phyloP scores from a whole-genome alignment of 1,140 invertebrate genomes.

The Eupristina koningsbergeri region DNA sequence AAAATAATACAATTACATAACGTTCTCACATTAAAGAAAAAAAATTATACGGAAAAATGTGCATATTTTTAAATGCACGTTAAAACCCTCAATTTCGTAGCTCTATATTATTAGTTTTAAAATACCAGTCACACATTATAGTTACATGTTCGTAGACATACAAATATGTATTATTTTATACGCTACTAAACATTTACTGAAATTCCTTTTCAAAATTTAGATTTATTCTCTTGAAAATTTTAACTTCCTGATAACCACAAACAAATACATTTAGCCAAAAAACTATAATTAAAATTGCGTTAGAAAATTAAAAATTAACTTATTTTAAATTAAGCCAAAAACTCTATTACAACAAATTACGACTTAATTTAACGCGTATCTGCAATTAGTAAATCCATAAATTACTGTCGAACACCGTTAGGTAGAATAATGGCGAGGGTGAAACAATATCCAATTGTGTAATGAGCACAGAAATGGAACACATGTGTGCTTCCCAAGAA shows the following conservation, averaged over 20 bases:
- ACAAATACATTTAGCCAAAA: too few relatives aligned
- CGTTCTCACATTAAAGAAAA: background rate
- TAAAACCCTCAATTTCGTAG: background rate
- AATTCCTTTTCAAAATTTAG: background rate
- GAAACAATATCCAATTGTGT: too few relatives aligned
- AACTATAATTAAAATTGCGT: too few relatives aligned
- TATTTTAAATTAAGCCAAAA: background rate
- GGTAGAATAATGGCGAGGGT: too few relatives aligned
- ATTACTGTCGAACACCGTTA: too few relatives aligned
- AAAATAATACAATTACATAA: slow-evolving; percentile 9
- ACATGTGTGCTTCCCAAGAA: too few relatives aligned
- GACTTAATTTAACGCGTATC: background rate
- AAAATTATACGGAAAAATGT: background rate
- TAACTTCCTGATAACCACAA: too few relatives aligned
- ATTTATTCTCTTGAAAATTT: background rate
- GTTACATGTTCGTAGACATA: background rate
- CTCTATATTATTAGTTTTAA: slow-evolving; percentile 13
- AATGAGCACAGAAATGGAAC: too few relatives aligned
- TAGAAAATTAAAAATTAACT: background rate
- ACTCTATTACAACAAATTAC: background rate
- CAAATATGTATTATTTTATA: background rate
- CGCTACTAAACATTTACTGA: background rate
- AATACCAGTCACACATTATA: background rate
- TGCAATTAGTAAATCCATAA: too few relatives aligned
- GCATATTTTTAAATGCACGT: background rate